Conservation (phyloP, 64 coral and sea anemone species). For the Pachyseris speciosa region DNA sequence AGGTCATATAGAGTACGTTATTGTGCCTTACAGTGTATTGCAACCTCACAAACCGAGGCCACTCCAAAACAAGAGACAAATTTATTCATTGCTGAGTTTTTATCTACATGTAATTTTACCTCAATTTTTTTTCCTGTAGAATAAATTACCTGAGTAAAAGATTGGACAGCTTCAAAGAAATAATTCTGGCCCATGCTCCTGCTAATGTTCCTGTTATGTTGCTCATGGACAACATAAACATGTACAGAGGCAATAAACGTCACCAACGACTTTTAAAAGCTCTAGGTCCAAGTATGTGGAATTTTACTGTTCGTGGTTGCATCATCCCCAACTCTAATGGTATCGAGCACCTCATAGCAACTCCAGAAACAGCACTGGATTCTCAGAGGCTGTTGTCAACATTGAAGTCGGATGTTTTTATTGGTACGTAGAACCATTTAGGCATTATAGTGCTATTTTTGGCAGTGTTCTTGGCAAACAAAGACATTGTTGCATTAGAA, state of each 20-base stretch:
- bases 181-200: background rate
- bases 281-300: slow-evolving; percentile 46
- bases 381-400: background rate
- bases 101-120: background rate
- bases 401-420: slow-evolving; percentile 3
- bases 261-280: slow-evolving; percentile 22
- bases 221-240: slow-evolving; percentile 64
- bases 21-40: background rate
- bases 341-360: background rate
- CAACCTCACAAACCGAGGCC: too few relatives aligned
- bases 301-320: slow-evolving; percentile 43
- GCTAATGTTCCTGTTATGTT: slow-evolving; percentile 20
- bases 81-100: background rate
- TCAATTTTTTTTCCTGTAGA: background rate
- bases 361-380: background rate
- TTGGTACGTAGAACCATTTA: slow-evolving; percentile 1
- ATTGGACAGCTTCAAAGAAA: background rate
- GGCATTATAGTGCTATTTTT: background rate
- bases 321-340: slow-evolving; percentile 6
- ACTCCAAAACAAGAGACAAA: background rate
- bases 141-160: slow-evolving; percentile 34
- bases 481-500: background rate
- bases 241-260: slow-evolving; percentile 30
- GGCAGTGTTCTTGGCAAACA: background rate
- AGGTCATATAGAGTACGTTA: background rate